Evolutionary conservation across 2,888 invertebrate species (phyloP).

Genomic region (Plagodis dolabraria): DNA sequence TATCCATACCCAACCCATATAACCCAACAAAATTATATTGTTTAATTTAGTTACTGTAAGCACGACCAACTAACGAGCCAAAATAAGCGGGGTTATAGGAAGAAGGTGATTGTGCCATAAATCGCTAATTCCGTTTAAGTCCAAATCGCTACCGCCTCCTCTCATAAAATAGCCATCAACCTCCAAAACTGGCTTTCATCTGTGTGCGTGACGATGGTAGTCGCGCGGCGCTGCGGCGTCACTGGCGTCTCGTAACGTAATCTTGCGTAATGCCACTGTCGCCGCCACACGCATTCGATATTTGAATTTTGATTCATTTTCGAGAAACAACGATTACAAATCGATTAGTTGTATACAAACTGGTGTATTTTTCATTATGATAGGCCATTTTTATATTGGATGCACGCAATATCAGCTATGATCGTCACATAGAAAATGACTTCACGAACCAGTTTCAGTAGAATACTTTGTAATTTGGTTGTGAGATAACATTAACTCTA

Average conservation of each 20-base stretch:
- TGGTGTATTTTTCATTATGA: too few species aligned
- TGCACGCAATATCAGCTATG: too few species aligned
- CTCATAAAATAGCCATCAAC: slow-evolving; percentile 38
- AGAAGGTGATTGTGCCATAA: background rate
- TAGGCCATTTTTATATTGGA: too few species aligned
- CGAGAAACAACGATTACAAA: slow-evolving; percentile 23
- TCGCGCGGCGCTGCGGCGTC: slow-evolving; percentile 42
- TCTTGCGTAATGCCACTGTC: slow-evolving; percentile 68
- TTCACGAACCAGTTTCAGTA: too few species aligned
- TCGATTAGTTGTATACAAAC: background rate
- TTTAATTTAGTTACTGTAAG: too few species aligned
- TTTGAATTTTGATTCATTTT: slow-evolving; percentile 50
- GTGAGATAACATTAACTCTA: too few species aligned
- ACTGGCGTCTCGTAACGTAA: slow-evolving; percentile 55
- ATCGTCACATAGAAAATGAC: too few species aligned
- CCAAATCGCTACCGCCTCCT: slow-evolving; percentile 43
- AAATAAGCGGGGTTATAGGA: too few species aligned
- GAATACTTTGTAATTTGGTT: too few species aligned
- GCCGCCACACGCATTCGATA: slow-evolving; percentile 47
- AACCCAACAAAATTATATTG: too few species aligned
- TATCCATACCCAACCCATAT: too few species aligned
- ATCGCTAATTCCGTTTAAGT: background rate
- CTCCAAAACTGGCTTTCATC: slow-evolving; percentile 58
- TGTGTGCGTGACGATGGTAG: slow-evolving; percentile 50
- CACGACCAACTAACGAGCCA: too few species aligned